A percentile compares a stretch with the other conserved stretches of the same genome.
Conservation (phyloP, 2,888 invertebrate genomes). For the Kuschelorhynchus macadamiae region DNA sequence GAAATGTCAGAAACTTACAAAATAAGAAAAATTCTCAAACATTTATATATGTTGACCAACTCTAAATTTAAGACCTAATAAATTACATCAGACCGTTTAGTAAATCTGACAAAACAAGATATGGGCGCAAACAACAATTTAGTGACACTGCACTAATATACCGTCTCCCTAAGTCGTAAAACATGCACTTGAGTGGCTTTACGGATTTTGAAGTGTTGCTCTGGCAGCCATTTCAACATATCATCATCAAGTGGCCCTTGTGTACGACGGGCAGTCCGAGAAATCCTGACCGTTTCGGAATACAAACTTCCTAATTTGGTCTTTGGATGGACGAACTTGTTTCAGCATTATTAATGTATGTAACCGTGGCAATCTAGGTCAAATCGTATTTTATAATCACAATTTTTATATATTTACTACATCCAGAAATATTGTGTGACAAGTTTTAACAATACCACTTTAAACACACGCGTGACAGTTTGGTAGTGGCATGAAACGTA, state of each 20-base stretch:
- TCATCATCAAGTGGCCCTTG: slow-evolving; percentile 48
- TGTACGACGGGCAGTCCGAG: slow-evolving; percentile 23
- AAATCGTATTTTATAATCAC: not conserved
- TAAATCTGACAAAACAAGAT: slow-evolving; percentile 47
- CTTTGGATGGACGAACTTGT: slow-evolving; percentile 17
- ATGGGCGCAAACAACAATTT: slow-evolving; percentile 36
- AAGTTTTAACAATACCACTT: no score
- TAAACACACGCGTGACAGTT: no score
- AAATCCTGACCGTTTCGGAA: slow-evolving; percentile 42
- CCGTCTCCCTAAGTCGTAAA: slow-evolving; percentile 40
- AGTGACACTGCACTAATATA: slow-evolving; percentile 41
- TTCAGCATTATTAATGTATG: slow-evolving; percentile 19
- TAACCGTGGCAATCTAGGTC: not conserved
- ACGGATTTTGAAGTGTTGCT: slow-evolving; percentile 42
- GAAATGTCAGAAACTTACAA: no score
- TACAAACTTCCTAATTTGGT: slow-evolving; percentile 50
- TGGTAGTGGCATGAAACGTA: no score
- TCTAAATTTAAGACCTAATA: slow-evolving; percentile 11
- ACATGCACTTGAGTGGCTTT: slow-evolving; percentile 50
- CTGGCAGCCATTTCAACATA: slow-evolving; percentile 44
- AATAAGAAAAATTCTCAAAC: not conserved
- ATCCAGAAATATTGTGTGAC: no score
- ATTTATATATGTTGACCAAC: slow-evolving; percentile 7
- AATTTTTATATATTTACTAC: no score
- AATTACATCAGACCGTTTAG: slow-evolving; percentile 26